A percentile compares a stretch with the other conserved stretches of the same genome.
Evolutionary conservation across 2,113 vertebrate genomes (phyloP).

Genomic region (mouse (Mus musculus)): DNA sequence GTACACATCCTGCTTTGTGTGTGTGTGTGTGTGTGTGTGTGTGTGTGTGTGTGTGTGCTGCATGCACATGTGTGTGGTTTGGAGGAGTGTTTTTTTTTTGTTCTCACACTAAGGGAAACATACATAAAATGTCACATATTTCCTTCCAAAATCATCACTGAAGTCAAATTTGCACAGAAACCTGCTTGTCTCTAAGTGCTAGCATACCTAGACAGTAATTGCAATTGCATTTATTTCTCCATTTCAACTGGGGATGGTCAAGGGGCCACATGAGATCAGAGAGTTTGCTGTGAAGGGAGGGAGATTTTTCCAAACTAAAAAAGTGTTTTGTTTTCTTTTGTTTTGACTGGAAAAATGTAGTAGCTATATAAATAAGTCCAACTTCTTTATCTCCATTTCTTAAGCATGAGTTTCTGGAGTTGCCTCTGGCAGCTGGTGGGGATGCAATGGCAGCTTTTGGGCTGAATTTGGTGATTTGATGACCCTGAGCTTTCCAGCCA

Average conservation of each 20-base stretch:
- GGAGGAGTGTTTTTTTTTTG: background rate
- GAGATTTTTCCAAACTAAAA: background rate
- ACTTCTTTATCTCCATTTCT: slow-evolving; percentile 16
- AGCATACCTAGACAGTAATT: background rate
- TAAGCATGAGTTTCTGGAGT: background rate
- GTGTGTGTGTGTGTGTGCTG: background rate
- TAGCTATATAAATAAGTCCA: background rate
- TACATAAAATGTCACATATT: background rate
- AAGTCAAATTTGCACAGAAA: background rate
- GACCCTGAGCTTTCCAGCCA: background rate
- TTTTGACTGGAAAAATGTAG: background rate
- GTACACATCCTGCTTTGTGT: background rate
- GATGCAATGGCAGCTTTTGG: background rate
- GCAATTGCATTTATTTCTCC: background rate
- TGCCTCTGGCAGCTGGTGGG: background rate
- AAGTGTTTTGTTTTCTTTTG: background rate
- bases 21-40: background rate
- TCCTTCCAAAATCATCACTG: background rate
- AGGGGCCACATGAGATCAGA: background rate
- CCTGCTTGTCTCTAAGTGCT: background rate
- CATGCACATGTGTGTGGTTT: background rate
- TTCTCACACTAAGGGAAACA: background rate
- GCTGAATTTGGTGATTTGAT: background rate
- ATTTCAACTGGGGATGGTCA: background rate
- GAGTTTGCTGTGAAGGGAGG: background rate